Percentiles rank a stretch among this genome's conserved stretches.
These are phyloP conservation scores for Sarcophaga bullata DNA, from an alignment of 1,140 invertebrate genomes.

Conservation along the genomic window DNA sequence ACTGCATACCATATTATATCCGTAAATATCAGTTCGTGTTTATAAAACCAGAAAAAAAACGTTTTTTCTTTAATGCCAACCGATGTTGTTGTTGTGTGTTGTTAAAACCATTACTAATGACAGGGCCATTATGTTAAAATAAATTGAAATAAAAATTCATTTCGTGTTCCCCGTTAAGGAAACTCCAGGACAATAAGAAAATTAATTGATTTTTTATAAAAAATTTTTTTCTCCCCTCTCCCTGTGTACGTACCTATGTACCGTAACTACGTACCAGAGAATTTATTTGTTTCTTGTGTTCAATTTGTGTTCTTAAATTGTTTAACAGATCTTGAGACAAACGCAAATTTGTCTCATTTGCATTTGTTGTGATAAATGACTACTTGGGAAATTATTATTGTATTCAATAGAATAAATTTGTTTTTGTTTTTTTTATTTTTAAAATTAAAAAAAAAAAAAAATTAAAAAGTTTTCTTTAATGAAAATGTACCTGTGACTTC, in stretches of 20 bases:
- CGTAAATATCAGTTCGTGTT: no score
- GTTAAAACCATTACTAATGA: constrained; percentile 32
- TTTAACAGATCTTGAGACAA: background rate
- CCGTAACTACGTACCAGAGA: no score
- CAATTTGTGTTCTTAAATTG: background rate
- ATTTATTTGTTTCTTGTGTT: no score
- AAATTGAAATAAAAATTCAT: constrained; percentile 37
- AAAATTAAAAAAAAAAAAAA: no score
- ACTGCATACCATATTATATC: no score
- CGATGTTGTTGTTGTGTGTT: background rate
- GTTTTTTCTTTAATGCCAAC: no score
- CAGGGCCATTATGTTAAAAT: constrained; percentile 37
- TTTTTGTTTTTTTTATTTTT: background rate
- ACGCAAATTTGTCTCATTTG: constrained; percentile 1
- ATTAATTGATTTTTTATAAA: constrained; percentile 33
- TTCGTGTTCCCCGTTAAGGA: background rate
- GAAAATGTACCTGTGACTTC: no score
- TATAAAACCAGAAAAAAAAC: no score
- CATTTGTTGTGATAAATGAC: background rate
- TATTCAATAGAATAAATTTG: background rate
- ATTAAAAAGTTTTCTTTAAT: no score
- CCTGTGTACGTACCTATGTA: no score
- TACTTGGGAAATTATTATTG: background rate
- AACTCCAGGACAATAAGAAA: constrained; percentile 10
- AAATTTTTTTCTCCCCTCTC: no score